Evolutionary conservation across 1,140 invertebrate species (phyloP).

Genomic region (Meteorus sp.): DNA sequence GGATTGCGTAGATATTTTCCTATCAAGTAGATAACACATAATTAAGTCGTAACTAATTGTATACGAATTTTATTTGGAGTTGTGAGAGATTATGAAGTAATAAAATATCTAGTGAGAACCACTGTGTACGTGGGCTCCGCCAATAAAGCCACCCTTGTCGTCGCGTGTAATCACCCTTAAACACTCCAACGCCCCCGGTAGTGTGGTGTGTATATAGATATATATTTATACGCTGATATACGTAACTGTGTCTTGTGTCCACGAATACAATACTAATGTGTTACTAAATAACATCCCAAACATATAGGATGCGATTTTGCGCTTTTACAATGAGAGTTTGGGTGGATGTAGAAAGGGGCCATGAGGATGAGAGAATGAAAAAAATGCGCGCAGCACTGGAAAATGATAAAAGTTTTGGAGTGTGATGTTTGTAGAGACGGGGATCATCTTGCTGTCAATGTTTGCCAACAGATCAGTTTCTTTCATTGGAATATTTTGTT

Average conservation of each 20-base stretch:
- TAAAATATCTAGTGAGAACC: too few species aligned
- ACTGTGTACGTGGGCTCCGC: constrained; percentile 38
- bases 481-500: not conserved
- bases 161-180: constrained; percentile 60
- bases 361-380: too few species aligned
- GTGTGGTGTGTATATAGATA: too few species aligned
- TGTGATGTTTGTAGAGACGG: constrained; percentile 5
- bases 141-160: constrained; percentile 59
- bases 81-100: too few species aligned
- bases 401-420: constrained; percentile 16
- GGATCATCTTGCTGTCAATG: constrained; percentile 2
- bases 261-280: constrained; percentile 60
- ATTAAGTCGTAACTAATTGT: too few species aligned
- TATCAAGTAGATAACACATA: too few species aligned
- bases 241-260: constrained; percentile 16
- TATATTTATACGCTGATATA: too few species aligned
- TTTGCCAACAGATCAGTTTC: constrained; percentile 19
- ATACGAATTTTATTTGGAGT: too few species aligned
- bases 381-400: constrained; percentile 3
- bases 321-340: constrained; percentile 55
- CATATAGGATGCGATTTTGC: constrained; percentile 51
- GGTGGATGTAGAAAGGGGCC: too few species aligned
- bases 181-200: constrained; percentile 55
- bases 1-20: too few species aligned
- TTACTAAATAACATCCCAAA: constrained; percentile 60